Base-by-base conservation (phyloP, 1,140 invertebrate genomes). In the Aporrectodea caliginosa region DNA sequence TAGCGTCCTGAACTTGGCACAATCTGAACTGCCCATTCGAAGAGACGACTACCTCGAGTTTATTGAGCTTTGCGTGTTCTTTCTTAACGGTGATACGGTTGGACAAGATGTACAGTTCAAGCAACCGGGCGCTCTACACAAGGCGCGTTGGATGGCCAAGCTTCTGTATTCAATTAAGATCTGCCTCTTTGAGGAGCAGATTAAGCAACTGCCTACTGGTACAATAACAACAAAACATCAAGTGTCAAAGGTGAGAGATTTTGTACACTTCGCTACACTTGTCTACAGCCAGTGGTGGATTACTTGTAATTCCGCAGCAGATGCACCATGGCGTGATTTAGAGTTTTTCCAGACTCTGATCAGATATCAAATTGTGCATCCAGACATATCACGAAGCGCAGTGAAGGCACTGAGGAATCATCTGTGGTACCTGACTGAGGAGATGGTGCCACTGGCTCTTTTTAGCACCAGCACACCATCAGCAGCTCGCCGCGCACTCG, bases 101-200 rank as follows among this genome's bases (percentile, higher is more conserved):
- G 58, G 27, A 27, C 14, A 27, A 68, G 27, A 68, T 27, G 14
- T 68, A 22, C 71, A 73, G 30, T 73, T 73, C 30, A 16, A 30
- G 14, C 71, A 29, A 22, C 71, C 71, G 14, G 71, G 71, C 14
- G 30, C 71, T 22, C 14, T 73, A 14, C 71, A 73, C 71, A 16
- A 22, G 14, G 71, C 71, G 16, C 16, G 71, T 16, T 73, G 71
- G 71, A 73, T 73, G 71, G 14, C 16, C 30, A 73, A 22, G 14
- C 12, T 30, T 30, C 16, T 73, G 29, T 73, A 73, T 30, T 73
- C 16, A 12, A 73, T 73, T 30, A 73, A 73, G 29, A 73, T 73
- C 14, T 16, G 16, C 16, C 16, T 73, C 16, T 73, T 73, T 73
- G 29, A 30, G 29, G 29, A 73, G 30, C 71, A 73, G 30, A 22